Evolutionary conservation across 2,797 vertebrate species (phyloP).

Genomic region (Silurus aristotelis): DNA sequence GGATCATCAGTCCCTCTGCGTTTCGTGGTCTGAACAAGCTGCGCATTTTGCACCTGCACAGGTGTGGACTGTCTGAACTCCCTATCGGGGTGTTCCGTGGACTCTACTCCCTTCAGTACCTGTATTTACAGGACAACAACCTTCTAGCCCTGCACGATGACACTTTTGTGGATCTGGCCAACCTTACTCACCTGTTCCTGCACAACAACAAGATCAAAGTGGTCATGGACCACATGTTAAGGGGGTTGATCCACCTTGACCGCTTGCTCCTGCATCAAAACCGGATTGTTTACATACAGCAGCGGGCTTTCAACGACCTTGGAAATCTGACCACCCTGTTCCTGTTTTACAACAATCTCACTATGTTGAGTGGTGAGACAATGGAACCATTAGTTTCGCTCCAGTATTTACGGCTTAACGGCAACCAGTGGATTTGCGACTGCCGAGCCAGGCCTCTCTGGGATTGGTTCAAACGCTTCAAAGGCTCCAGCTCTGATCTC

Average conservation of each 20-base stretch:
- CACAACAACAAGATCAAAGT: constrained; percentile 95
- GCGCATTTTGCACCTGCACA: constrained; percentile 92
- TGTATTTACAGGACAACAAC: constrained; percentile 96
- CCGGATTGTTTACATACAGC: constrained; percentile 83
- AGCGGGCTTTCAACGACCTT: constrained; percentile 86
- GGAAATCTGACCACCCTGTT: constrained; percentile 92
- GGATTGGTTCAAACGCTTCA: constrained; percentile 97
- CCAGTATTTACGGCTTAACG: constrained; percentile 93
- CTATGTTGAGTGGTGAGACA: constrained; percentile 84
- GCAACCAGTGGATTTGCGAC: constrained; percentile 98
- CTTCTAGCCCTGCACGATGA: constrained; percentile 88
- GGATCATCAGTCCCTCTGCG: constrained; percentile 85
- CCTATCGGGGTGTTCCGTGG: constrained; percentile 88
- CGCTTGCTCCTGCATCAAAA: constrained; percentile 95
- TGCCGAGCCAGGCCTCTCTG: constrained; percentile 92
- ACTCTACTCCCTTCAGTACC: constrained; percentile 92
- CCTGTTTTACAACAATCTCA: constrained; percentile 96
- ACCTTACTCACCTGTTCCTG: constrained; percentile 96
- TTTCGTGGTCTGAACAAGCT: constrained; percentile 90
- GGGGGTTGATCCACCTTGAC: constrained; percentile 88
- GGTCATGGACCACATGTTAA: constrained; percentile 91
- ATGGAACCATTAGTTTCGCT: constrained; percentile 87
- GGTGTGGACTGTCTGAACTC: constrained; percentile 91
- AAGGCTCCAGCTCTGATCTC: constrained; percentile 92
- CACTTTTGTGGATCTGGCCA: constrained; percentile 93